phyloP scores from a whole-genome alignment of 2,797 vertebrate species.

The Microcaecilia unicolor region DNA sequence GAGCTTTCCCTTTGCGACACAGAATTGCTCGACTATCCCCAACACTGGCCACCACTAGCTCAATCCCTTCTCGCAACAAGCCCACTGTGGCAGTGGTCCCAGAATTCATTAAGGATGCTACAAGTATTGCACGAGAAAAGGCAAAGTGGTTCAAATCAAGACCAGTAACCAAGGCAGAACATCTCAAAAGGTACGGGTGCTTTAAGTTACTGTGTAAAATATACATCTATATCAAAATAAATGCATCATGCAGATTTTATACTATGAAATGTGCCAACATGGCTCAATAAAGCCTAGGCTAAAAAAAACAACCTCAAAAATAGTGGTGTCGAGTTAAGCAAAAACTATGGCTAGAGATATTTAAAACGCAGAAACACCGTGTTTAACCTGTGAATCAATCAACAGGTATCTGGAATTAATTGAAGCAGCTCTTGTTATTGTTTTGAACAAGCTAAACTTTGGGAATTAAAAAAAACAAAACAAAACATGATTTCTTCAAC shows the following conservation, averaged over 20 bases:
- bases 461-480: no score
- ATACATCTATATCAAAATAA: constrained; percentile 4
- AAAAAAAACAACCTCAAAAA: not conserved
- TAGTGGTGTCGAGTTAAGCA: no score
- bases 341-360: no score
- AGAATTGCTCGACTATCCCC: constrained; percentile 93
- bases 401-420: not conserved
- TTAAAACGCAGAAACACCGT: no score
- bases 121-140: constrained; percentile 23
- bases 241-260: constrained; percentile 27
- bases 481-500: no score
- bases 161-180: not conserved
- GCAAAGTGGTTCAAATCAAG: constrained; percentile 12
- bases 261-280: constrained; percentile 27
- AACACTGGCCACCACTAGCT: constrained; percentile 90
- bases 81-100: constrained; percentile 94
- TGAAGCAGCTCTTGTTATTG: no score
- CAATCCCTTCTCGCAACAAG: constrained; percentile 85
- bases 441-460: no score
- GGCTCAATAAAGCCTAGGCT: constrained; percentile 44
- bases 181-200: constrained; percentile 1
- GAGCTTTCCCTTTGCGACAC: constrained; percentile 84
- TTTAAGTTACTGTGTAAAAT: constrained; percentile 9
- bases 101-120: constrained; percentile 63
- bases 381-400: no score